These are phyloP conservation scores for Calephelis nemesis DNA, from an alignment of 1,140 invertebrate genomes.

Conservation along the genomic window DNA sequence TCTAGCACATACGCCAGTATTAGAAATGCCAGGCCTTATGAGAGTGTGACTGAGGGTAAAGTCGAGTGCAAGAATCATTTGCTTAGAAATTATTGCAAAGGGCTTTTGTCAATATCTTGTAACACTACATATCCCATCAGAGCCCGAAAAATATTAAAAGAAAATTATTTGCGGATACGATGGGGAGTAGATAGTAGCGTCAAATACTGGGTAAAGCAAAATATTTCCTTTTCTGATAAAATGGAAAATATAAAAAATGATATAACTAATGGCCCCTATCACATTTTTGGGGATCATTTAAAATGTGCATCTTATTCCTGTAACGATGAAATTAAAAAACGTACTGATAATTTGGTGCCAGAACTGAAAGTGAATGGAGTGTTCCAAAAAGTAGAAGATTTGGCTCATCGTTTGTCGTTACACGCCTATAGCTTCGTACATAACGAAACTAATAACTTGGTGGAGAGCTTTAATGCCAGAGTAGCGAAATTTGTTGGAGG, in stretches of 20 bases:
- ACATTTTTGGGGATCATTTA: not conserved
- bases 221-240: not conserved
- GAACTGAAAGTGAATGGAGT: not conserved
- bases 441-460: not conserved
- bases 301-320: conserved; percentile 15
- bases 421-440: conserved; percentile 3
- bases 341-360: not conserved
- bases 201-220: conserved; percentile 1
- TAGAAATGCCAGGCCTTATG: not conserved
- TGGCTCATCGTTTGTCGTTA: not conserved
- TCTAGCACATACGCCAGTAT: not conserved
- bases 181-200: not conserved
- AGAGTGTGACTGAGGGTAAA: not conserved
- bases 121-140: not conserved
- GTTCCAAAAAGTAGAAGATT: conserved; percentile 6
- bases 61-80: not conserved
- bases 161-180: conserved; percentile 6
- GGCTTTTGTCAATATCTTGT: not conserved
- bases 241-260: conserved; percentile 5
- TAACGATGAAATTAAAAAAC: not conserved
- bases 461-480: not conserved
- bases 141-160: conserved; percentile 1
- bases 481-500: conserved; percentile 5
- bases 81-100: not conserved
- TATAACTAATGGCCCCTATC: not conserved